Percentiles rank a stretch among this genome's conserved stretches.
These are phyloP conservation scores for Druceiella hillmani DNA, from an alignment of 2,888 invertebrate genomes.

Conservation along the genomic window DNA sequence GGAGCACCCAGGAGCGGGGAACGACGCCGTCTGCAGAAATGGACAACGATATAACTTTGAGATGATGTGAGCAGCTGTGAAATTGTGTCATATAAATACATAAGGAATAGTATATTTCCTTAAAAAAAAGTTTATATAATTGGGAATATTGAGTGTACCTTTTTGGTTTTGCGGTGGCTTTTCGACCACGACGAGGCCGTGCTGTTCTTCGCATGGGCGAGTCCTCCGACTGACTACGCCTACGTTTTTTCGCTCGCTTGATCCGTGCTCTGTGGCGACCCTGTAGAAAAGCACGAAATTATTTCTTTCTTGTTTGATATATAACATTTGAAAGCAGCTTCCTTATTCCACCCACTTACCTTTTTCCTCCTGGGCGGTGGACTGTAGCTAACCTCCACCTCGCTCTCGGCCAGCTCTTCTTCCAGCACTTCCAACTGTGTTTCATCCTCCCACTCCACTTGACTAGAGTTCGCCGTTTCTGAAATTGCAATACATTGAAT, in stretches of 20 bases:
- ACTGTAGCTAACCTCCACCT: constrained; percentile 31
- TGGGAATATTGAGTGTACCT: no score
- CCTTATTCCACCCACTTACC: background rate
- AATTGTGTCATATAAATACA: no score
- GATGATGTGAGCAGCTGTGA: no score
- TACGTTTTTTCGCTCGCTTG: background rate
- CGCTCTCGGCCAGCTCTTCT: constrained; percentile 33
- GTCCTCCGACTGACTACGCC: background rate
- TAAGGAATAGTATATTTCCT: no score
- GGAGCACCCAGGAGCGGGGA: no score
- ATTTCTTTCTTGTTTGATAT: background rate
- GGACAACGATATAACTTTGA: no score
- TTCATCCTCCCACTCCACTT: constrained; percentile 19
- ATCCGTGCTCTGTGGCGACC: background rate
- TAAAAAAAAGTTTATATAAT: no score
- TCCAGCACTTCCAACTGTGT: constrained; percentile 31
- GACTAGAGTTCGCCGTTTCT: no score
- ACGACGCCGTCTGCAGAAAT: no score
- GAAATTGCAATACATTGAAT: no score
- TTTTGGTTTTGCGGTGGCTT: no score
- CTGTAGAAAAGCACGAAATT: background rate
- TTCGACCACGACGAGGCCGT: no score
- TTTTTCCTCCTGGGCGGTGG: constrained; percentile 9
- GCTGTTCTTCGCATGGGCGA: constrained; percentile 18
- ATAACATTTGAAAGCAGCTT: background rate